Base-by-base conservation (phyloP, 1,140 invertebrate genomes). In the Sitobion miscanthi region DNA sequence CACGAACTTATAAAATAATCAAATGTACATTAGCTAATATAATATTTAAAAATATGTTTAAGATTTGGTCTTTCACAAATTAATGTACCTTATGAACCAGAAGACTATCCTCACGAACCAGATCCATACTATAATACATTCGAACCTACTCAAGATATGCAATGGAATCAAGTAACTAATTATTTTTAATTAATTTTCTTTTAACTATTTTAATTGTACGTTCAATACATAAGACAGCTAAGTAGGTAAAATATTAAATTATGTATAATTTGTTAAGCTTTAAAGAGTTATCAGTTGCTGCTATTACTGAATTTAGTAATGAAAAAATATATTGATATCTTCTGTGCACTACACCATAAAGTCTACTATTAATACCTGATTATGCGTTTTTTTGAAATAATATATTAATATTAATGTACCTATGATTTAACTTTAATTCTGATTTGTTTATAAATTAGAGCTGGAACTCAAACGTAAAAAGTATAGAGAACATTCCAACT, bases 121-220 rank as follows among this genome's bases (percentile, higher is more conserved):
- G 97, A 97, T 95, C 96, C 96, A 0, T 97, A 97, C 94, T 97
- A 97, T 95, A 96, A 97, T 89, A 96, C 96, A 52, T 97, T 97
- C 94, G 97, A 97, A 95, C 97, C 97, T 3, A 97, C 97, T 0
- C 97, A 97, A 94, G 97, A 97, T 94, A 96, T 96, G 38, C 97
- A 97, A 94, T 97, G 97, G 97, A 93, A 93, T 86, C 91, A 93
- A 93, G 91, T 93, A 93, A 82, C 6, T 91, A 35, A 52, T 52
- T n/a, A 91, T 91, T 69, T 90, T 69, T 45, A 54, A 54, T 35
- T 38, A 5, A 38, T 57, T 88, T 52, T 54, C 21, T 88, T 87
- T 25, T 25, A 45, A 20, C 14, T 11, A n/a, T 87, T 91, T 69
- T 91, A 69, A 30, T 30, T 25, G 23, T 90, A 90, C 4, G 1